These are phyloP conservation scores for Alectura lathami DNA, from an alignment of 2,113 vertebrate genomes.

Conservation along the genomic window DNA sequence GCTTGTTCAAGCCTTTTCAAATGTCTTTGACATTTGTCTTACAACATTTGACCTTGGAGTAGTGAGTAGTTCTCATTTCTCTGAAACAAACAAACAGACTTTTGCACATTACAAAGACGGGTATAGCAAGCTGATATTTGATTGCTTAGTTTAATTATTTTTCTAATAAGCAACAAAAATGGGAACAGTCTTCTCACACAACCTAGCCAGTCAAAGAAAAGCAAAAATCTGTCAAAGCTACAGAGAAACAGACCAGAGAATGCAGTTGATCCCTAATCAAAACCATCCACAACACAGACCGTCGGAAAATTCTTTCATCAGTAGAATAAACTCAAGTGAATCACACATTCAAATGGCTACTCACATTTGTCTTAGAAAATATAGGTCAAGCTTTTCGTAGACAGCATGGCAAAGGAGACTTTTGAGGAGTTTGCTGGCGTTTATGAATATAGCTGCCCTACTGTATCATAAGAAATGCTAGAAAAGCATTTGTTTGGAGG, in stretches of 20 bases:
- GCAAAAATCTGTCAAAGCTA: background rate
- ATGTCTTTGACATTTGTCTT: background rate
- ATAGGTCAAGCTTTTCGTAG: accelerated
- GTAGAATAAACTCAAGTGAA: background rate
- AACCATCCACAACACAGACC: background rate
- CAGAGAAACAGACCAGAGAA: background rate
- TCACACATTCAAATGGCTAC: background rate
- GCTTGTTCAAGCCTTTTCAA: background rate
- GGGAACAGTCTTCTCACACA: background rate
- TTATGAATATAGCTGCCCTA: background rate
- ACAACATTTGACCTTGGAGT: background rate
- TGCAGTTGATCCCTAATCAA: background rate
- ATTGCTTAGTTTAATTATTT: background rate
- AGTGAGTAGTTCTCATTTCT: background rate
- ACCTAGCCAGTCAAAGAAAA: background rate
- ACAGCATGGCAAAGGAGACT: background rate
- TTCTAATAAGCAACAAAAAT: background rate
- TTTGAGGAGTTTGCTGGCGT: background rate
- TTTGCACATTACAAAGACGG: background rate
- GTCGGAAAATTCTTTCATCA: background rate
- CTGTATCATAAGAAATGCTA: background rate
- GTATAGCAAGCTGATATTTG: background rate
- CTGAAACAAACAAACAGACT: background rate
- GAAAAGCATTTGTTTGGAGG: background rate
- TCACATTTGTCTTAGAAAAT: background rate